These are phyloP conservation scores for Pangasius krempfi DNA, from an alignment of 2,797 vertebrate species.

Conservation along the genomic window DNA sequence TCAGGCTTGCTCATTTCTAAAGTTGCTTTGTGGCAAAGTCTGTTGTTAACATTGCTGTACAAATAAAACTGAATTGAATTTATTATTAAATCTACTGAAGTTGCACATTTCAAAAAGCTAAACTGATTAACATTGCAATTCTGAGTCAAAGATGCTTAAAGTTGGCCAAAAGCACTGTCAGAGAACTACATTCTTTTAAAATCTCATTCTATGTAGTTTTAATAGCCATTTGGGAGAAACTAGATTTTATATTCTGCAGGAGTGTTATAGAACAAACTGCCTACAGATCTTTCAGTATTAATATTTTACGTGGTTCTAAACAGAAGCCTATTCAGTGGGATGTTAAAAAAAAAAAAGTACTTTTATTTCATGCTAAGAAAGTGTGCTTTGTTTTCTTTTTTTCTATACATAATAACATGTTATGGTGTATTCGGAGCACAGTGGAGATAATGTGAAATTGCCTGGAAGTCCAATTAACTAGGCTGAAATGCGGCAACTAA, in stretches of 20 bases:
- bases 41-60: too few species aligned
- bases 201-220: neutral
- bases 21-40: too few species aligned
- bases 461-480: neutral
- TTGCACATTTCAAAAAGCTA: neutral
- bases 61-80: too few species aligned
- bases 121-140: neutral
- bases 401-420: neutral
- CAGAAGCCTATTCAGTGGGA: neutral
- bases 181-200: neutral
- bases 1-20: too few species aligned
- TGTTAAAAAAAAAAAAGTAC: neutral
- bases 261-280: neutral
- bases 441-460: neutral
- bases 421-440: neutral
- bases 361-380: neutral
- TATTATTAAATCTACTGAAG: neutral
- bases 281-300: neutral
- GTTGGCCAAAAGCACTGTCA: neutral
- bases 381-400: neutral
- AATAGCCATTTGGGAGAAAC: neutral
- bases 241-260: neutral
- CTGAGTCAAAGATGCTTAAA: neutral
- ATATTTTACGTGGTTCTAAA: neutral
- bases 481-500: neutral